These are phyloP conservation scores for Mohoua ochrocephala DNA, from an alignment of 2,113 vertebrate genomes.

Conservation along the genomic window DNA sequence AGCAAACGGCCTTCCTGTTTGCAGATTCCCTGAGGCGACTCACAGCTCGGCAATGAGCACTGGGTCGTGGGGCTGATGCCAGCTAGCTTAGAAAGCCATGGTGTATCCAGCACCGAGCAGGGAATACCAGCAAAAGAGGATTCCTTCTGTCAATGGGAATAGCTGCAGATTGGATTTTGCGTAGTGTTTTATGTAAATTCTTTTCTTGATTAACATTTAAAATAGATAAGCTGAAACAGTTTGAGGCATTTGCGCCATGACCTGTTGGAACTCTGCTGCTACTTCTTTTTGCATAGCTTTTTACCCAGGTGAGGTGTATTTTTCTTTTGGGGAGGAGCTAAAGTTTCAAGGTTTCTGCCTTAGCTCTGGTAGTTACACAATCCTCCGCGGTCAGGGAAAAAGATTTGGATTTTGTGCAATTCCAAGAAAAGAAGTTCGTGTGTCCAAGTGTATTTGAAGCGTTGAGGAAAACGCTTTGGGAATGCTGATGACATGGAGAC, in stretches of 20 bases:
- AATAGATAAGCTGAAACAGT: background rate
- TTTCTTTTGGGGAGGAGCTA: background rate
- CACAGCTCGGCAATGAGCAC: background rate
- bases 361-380: background rate
- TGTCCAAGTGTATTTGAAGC: background rate
- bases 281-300: background rate
- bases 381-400: background rate
- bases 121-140: background rate
- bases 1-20: constrained; percentile 23
- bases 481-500: background rate
- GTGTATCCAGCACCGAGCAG: background rate
- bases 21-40: background rate
- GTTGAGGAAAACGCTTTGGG: background rate
- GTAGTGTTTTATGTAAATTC: background rate
- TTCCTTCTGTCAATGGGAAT: background rate
- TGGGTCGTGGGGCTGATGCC: background rate
- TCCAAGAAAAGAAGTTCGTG: background rate
- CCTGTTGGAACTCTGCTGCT: background rate
- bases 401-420: background rate
- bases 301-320: background rate
- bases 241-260: background rate
- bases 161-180: rapidly evolving
- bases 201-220: background rate
- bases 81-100: background rate
- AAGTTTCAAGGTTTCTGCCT: background rate